Evolutionary conservation across 1,140 invertebrate species (phyloP).

Genomic region (Diabrotica undecimpunctata): DNA sequence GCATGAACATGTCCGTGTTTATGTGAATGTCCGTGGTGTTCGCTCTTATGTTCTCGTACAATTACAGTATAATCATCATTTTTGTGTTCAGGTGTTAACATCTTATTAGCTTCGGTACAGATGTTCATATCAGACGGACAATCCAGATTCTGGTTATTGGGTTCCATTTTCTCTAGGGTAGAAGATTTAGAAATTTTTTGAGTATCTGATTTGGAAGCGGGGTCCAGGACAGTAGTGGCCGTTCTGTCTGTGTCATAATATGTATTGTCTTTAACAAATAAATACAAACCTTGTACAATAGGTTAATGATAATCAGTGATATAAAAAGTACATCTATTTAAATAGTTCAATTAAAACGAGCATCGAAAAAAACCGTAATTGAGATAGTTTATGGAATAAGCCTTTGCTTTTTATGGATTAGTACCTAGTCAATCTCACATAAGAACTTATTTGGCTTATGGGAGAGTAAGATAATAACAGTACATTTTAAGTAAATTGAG

Average conservation of each 20-base stretch:
- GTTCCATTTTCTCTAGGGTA: conserved; percentile 32
- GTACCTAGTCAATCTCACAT: too few relatives aligned
- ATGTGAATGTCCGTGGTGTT: conserved; percentile 84
- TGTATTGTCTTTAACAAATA: conserved; percentile 6
- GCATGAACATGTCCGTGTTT: conserved; percentile 81
- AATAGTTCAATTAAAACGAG: too few relatives aligned
- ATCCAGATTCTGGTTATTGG: conserved; percentile 40
- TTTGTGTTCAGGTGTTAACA: conserved; percentile 32
- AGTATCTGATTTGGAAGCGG: conserved; percentile 30
- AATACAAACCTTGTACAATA: background rate
- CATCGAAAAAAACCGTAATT: too few relatives aligned
- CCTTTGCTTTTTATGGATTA: too few relatives aligned
- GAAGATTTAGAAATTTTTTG: conserved; percentile 27
- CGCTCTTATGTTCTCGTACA: conserved; percentile 68
- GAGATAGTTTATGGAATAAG: too few relatives aligned
- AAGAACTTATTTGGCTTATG: too few relatives aligned
- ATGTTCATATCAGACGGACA: conserved; percentile 33
- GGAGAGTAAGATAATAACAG: too few relatives aligned
- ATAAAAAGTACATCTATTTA: background rate
- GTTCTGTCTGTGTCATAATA: conserved; percentile 30
- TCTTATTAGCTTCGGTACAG: conserved; percentile 40
- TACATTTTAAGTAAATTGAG: conserved; percentile 12
- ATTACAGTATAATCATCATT: conserved; percentile 43
- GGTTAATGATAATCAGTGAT: background rate
- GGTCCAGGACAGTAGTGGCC: conserved; percentile 26